Conservation (phyloP, 2,113 vertebrate genomes). For the Erinaceus europaeus region DNA sequence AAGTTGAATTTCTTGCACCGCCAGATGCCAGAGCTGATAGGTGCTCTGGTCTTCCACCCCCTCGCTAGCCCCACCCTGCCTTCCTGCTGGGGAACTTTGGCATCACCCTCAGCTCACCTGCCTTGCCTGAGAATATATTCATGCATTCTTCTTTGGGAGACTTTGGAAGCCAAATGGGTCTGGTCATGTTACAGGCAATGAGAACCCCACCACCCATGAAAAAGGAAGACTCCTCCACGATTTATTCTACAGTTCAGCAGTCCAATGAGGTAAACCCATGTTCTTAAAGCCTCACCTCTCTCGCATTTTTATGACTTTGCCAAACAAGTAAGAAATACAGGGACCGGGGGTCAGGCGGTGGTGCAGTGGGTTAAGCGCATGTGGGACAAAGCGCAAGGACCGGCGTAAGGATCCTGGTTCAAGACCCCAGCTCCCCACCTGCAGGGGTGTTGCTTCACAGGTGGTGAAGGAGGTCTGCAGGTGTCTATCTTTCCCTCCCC, state of each 20-base stretch:
- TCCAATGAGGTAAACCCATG: constrained; percentile 41
- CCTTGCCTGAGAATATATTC: not conserved
- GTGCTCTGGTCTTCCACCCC: no score
- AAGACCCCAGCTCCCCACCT: no score
- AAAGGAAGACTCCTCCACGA: constrained; percentile 8
- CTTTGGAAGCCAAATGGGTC: not conserved
- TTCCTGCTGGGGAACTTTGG: not conserved
- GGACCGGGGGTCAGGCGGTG: no score
- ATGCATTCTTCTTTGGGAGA: not conserved
- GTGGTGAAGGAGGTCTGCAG: no score
- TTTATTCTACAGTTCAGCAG: constrained; percentile 57
- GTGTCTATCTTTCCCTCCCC: no score
- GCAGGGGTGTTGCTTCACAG: no score
- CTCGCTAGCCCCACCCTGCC: not conserved
- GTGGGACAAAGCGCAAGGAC: no score
- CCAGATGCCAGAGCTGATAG: no score
- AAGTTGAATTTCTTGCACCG: no score
- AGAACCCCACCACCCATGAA: not conserved
- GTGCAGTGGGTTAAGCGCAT: no score
- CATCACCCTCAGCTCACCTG: not conserved
- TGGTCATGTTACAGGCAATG: constrained; percentile 7
- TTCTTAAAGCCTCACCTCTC: not conserved
- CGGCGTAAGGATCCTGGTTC: no score
- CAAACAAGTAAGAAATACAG: not conserved
- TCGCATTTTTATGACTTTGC: not conserved